Base-by-base conservation (phyloP, 64 coral and sea anemone species). In the Montipora capricornis region DNA sequence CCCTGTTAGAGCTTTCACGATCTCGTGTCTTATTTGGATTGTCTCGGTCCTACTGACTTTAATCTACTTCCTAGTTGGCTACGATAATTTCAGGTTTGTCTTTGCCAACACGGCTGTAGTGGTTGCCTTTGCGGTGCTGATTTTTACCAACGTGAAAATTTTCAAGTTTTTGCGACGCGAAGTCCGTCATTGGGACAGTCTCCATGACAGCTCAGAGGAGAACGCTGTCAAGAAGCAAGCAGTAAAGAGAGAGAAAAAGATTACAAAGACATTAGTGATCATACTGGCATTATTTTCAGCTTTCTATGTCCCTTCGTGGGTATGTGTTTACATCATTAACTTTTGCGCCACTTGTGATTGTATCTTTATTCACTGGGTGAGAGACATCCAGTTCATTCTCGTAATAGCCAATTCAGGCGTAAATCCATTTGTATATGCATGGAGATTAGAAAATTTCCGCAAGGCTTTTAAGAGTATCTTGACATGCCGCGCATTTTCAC, bases 371-470 rank as follows among this genome's bases (percentile, higher is more conserved):
- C 89, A 92, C 59, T 92, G 78, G 69, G 78, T 95, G 67, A 90
- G 89, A n/a, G 94, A 95, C 58, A 80, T 91, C 13, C 94, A 89
- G 44, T 95, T 92, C 46, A 69, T 95, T 44, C 45, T 95, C 5
- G 88, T 95, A 20, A 81, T 87, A 11, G 49, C 68, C 44, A 91
- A 95, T 77, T 92, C 89, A 7, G 80, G 83, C 1, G 78, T 95
- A 52, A 95, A 95, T 61, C 94, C 94, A 13, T 95, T 92, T 47
- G 80, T 95, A 10, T 95, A 95, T n/a, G 94, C 94, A 20, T 95
- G 87, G 37, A 84, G 94, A 15, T 87, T 92, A 8, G 61, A 95
- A 60, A 87, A 80, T 24, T 95, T 95, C 67, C 76, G 85, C 68
- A 86, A 89, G 6, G 94, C 84, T 16, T 93, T 93, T 66, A 79